Percentiles rank a stretch among this genome's conserved stretches.
phyloP scores from a whole-genome alignment of 2,888 invertebrate genomes.

The Baccha elongata region DNA sequence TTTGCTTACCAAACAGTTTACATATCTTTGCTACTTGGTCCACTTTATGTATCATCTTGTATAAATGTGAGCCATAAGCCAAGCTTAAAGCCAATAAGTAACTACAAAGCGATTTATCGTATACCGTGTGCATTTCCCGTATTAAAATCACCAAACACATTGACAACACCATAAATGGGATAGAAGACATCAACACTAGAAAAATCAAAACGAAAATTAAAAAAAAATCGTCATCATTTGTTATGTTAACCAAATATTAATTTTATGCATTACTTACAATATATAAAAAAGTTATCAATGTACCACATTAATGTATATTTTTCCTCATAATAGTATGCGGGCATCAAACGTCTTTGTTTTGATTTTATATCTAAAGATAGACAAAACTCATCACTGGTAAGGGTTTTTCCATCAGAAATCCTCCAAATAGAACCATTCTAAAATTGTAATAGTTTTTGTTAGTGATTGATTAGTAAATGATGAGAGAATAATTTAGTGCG shows the following conservation, averaged over 20 bases:
- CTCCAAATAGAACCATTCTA: background rate
- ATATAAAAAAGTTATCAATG: background rate
- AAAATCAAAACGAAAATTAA: background rate
- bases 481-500: too few species aligned
- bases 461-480: too few species aligned
- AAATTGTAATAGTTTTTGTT: too few species aligned
- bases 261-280: too few species aligned
- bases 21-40: too few species aligned
- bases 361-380: background rate
- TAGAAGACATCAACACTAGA: background rate
- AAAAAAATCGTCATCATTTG: background rate
- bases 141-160: background rate
- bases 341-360: background rate
- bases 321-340: background rate
- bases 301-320: background rate
- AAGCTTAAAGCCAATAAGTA: background rate
- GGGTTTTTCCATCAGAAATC: background rate
- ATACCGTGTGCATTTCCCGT: background rate
- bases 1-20: background rate
- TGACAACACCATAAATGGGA: background rate
- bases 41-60: background rate
- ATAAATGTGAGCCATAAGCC: background rate
- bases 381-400: background rate
- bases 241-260: background rate
- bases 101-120: background rate